Conservation (phyloP, 2,797 vertebrate genomes). For the Pseudotriccus pelzelni region DNA sequence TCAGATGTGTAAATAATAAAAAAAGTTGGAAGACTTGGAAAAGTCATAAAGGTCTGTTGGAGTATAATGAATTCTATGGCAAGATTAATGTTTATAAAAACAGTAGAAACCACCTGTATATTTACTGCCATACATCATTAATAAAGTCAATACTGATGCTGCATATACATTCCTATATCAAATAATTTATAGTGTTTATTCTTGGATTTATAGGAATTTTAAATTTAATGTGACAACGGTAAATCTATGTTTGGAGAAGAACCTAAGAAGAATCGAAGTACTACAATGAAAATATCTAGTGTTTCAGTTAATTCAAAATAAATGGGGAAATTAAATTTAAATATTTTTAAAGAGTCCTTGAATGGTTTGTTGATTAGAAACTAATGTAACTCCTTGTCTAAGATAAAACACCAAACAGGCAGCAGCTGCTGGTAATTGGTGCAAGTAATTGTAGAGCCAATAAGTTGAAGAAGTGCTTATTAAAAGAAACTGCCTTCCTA, state of each 20-base stretch:
- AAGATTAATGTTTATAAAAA: not conserved
- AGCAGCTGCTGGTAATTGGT: conserved; percentile 88
- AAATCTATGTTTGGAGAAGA: conserved; percentile 26
- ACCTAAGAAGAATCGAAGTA: conserved; percentile 40
- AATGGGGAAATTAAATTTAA: conserved; percentile 78
- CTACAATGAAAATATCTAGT: conserved; percentile 74
- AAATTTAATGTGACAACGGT: not conserved
- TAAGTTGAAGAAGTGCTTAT: conserved; percentile 88
- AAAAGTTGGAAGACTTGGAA: not conserved
- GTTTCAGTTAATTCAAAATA: conserved; percentile 80
- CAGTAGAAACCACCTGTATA: not conserved
- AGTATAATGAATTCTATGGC: not conserved
- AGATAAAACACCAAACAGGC: conserved; percentile 82
- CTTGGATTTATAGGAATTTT: not conserved
- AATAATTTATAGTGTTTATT: not conserved
- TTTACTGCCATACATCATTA: not conserved
- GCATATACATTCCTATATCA: not conserved
- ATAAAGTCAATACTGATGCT: not conserved
- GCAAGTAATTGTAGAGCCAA: conserved; percentile 87
- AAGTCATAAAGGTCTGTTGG: not conserved
- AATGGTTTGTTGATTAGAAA: conserved; percentile 87
- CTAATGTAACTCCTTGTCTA: conserved; percentile 81
- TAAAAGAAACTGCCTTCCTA: conserved; percentile 89
- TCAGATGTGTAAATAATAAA: not conserved
- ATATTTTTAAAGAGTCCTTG: conserved; percentile 81